phyloP scores from a whole-genome alignment of 1,140 invertebrate genomes.

The Rhysida immarginata region DNA sequence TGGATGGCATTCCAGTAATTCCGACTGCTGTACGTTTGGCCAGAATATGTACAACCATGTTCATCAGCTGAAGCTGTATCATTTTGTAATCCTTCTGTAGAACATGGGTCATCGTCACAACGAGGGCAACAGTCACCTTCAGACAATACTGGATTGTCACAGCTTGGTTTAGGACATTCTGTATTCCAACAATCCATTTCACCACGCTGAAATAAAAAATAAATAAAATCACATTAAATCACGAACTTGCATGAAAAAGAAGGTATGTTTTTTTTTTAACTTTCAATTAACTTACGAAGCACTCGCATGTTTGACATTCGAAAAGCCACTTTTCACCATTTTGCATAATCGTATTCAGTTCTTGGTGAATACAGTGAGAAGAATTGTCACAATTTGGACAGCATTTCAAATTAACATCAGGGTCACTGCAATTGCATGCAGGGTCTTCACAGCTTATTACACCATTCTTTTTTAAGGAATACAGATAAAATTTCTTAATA shows the following conservation, averaged over 20 bases:
- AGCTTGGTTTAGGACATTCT: constrained; percentile 56
- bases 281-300: constrained; percentile 42
- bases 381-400: constrained; percentile 60
- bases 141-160: constrained; percentile 45
- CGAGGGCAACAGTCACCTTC: constrained; percentile 52
- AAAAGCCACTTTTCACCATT: constrained; percentile 74
- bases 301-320: constrained; percentile 79
- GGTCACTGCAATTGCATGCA: constrained; percentile 41
- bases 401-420: constrained; percentile 35
- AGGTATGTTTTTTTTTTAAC: neutral
- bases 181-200: constrained; percentile 79
- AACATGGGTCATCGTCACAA: constrained; percentile 44
- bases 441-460: constrained; percentile 43
- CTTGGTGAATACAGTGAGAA: constrained; percentile 57
- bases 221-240: no score
- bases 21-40: constrained; percentile 42
- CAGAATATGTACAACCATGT: constrained; percentile 41
- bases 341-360: constrained; percentile 51
- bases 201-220: constrained; percentile 44
- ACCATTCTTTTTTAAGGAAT: no score
- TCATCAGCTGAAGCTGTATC: constrained; percentile 30
- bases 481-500: neutral
- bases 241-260: no score
- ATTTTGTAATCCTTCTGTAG: constrained; percentile 31
- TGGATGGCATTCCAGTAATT: constrained; percentile 41